Evolutionary conservation across 2,113 vertebrate genomes (phyloP), one percentile per base, ranked within the genome.

Genomic region (Hippocampus zosterae): DNA sequence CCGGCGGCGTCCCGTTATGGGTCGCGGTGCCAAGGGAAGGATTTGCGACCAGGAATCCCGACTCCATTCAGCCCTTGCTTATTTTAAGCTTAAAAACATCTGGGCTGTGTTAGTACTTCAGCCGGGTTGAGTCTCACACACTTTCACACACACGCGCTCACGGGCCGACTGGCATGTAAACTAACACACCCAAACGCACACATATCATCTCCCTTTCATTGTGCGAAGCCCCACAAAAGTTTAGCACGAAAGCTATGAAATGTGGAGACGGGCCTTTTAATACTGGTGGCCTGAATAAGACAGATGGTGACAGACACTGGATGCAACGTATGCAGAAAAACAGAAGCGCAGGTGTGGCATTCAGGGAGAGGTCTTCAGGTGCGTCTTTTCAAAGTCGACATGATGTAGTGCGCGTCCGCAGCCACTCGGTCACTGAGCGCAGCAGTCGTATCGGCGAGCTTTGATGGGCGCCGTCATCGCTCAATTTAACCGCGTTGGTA

Each of bases 401-500:
- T n/a, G 18, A 59, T 68, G 77, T 48, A 80, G 72, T 70, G 37
- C 50, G 16, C 61, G 29, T 75, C 73, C 44, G 60, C 67, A 29
- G 71, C 75, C 50, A 59, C 37, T 18, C 8, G 42, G 61, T 63
- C 71, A 69, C 71, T 2, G 48, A 50, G 44, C 37, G 56, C 56
- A 62, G 76, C 80, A 68, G 77, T 81, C 77, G 77, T 61, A 72
- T 46, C 48, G 55, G 63, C 18, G 27, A 23, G 63, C 87, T 91
- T 87, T 88, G 88, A 91, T 90, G 85, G 73, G 76, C 76, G 77
- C 84, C 75, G 63, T 16, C 57, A 88, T 86, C 86, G 84, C 75
- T 77, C 77, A 78, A 74, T 90, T 86, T 82, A 87, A 74, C 40
- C 7, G 40, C 29, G 75, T 78, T 73, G 69, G 65, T 74, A 84